Percentiles rank a stretch among this genome's conserved stretches.
Evolutionary conservation across 2,797 vertebrate genomes (phyloP).

Genomic region (Sebastes taczanowskii): DNA sequence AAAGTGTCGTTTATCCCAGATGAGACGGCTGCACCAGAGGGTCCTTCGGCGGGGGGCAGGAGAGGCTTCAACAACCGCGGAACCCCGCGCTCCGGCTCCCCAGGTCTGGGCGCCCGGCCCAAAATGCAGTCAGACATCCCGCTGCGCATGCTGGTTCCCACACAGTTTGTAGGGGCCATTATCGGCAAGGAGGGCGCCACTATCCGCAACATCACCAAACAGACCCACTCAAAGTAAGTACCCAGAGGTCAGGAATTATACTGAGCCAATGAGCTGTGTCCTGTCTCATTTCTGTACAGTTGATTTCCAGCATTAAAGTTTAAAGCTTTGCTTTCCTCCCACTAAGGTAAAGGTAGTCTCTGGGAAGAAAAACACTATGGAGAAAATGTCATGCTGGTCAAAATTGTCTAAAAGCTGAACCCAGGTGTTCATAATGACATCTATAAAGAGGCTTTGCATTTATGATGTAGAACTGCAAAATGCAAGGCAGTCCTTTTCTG

Average conservation of each 20-base stretch:
- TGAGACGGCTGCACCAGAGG: slow-evolving; percentile 87
- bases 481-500: neutral
- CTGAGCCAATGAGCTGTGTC: neutral
- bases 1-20: slow-evolving; percentile 98
- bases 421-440: neutral
- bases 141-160: slow-evolving; percentile 94
- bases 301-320: neutral
- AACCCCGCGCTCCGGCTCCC: slow-evolving; percentile 90
- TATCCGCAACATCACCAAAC: slow-evolving; percentile 98
- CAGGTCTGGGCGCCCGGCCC: slow-evolving; percentile 86
- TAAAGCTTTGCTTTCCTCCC: neutral
- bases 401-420: neutral
- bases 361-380: neutral
- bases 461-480: neutral
- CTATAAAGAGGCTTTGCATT: neutral
- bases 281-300: neutral
- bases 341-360: neutral
- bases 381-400: neutral
- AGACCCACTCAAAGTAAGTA: slow-evolving; percentile 97
- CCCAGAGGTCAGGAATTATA: slow-evolving; percentile 49
- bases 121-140: slow-evolving; percentile 94
- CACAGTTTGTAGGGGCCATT: slow-evolving; percentile 97
- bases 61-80: slow-evolving; percentile 90
- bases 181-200: slow-evolving; percentile 98
- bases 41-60: slow-evolving; percentile 81